A percentile compares a stretch with the other conserved stretches of the same genome.
These are phyloP conservation scores for Coranthus polyacanthus DNA, from an alignment of 2,797 vertebrate species.

Conservation along the genomic window DNA sequence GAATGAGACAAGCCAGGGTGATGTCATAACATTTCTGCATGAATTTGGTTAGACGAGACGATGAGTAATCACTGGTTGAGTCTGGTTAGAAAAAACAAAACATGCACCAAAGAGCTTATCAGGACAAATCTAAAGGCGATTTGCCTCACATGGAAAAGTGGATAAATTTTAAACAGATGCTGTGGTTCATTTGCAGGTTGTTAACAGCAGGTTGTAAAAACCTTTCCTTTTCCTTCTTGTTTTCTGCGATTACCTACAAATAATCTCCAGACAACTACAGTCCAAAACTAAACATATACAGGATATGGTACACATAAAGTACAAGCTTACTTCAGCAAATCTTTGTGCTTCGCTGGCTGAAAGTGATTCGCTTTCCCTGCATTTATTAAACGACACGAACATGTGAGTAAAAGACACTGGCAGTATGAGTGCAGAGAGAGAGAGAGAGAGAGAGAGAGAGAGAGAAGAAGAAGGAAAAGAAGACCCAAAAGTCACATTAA, in stretches of 20 bases:
- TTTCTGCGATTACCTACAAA: slow-evolving; percentile 30
- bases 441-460: too few species aligned
- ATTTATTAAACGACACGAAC: slow-evolving; percentile 33
- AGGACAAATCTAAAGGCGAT: slow-evolving; percentile 34
- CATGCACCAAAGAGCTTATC: slow-evolving; percentile 35
- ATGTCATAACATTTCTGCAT: slow-evolving; percentile 54
- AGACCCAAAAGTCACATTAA: slow-evolving; percentile 49
- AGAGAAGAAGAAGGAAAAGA: slow-evolving; percentile 46
- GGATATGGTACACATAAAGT: not conserved
- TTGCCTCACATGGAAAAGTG: slow-evolving; percentile 41
- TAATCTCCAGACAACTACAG: too few species aligned
- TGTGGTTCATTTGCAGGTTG: slow-evolving; percentile 57
- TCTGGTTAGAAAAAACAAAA: slow-evolving; percentile 27
- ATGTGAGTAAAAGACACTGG: slow-evolving; percentile 30
- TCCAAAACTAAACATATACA: slow-evolving; percentile 35
- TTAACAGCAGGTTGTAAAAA: slow-evolving; percentile 48
- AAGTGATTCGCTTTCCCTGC: slow-evolving; percentile 21
- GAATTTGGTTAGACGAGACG: slow-evolving; percentile 20
- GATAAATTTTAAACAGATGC: slow-evolving; percentile 59
- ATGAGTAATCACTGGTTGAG: slow-evolving; percentile 21
- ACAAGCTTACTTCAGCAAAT: slow-evolving; percentile 46
- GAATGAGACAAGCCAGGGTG: slow-evolving; percentile 39
- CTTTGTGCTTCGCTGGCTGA: slow-evolving; percentile 35
- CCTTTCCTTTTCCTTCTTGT: slow-evolving; percentile 16
- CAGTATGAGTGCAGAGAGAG: not conserved